A percentile compares a stretch with the other conserved stretches of the same genome.
Conservation (phyloP, 2,797 vertebrate genomes). For the Aulostomus chinensis region DNA sequence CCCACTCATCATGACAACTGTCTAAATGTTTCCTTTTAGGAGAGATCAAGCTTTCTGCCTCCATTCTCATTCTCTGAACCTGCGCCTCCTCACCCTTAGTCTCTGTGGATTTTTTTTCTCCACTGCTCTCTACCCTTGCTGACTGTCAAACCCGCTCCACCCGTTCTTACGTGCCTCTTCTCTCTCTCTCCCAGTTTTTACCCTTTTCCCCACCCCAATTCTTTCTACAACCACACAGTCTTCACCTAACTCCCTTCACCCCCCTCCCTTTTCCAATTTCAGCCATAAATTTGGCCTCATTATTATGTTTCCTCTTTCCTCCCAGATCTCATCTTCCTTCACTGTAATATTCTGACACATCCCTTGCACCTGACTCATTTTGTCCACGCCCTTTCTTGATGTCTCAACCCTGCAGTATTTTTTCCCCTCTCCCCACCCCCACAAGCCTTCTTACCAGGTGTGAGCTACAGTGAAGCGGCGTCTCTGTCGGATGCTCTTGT, state of each 20-base stretch:
- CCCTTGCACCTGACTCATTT: neutral
- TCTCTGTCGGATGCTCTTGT: conserved; percentile 95
- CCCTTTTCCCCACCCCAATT: neutral
- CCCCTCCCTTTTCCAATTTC: conserved; percentile 1
- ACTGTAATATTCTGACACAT: conserved; percentile 10
- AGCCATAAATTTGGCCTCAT: conserved; percentile 13
- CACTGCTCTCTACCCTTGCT: neutral
- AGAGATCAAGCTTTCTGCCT: neutral
- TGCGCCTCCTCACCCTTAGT: conserved; percentile 2
- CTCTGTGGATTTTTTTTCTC: neutral
- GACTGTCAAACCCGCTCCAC: conserved; percentile 1
- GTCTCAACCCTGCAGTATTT: neutral
- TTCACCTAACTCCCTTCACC: conserved; percentile 6
- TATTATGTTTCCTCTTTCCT: neutral
- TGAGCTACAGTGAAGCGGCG: conserved; percentile 97
- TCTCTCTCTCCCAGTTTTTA: neutral
- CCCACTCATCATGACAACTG: conserved; percentile 1
- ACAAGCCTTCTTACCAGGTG: conserved; percentile 92
- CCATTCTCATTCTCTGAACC: neutral
- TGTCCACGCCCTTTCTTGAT: neutral
- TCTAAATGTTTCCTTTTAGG: neutral
- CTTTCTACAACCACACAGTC: too few species aligned
- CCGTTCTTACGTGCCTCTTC: neutral
- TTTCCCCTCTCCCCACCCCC: neutral
- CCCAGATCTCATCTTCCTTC: conserved; percentile 13